These are phyloP conservation scores for Scaptomyza parva DNA, from an alignment of 2,888 invertebrate genomes.

Conservation along the genomic window DNA sequence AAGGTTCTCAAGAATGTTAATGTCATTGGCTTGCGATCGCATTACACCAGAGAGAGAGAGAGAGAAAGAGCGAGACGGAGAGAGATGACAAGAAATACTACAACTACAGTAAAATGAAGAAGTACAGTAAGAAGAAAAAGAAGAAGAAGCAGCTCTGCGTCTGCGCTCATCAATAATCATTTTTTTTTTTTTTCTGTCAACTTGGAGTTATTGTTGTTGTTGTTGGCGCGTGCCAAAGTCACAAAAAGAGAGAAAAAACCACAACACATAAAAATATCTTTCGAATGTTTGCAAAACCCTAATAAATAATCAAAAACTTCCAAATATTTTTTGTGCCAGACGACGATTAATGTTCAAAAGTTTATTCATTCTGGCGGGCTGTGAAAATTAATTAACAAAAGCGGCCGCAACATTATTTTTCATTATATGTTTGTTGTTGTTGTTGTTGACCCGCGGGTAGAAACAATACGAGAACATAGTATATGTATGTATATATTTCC, in stretches of 20 bases:
- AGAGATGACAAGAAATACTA: neutral
- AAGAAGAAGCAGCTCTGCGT: neutral
- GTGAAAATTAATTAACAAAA: constrained; percentile 47
- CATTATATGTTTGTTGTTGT: neutral
- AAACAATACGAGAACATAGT: constrained; percentile 2
- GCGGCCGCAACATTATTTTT: constrained; percentile 14
- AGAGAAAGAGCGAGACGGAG: neutral
- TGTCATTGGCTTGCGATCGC: constrained; percentile 58
- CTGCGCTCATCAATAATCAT: neutral
- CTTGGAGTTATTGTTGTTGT: neutral
- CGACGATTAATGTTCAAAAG: constrained; percentile 42
- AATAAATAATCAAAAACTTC: constrained; percentile 38
- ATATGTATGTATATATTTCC: too few relatives aligned
- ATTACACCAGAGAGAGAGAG: constrained; percentile 25
- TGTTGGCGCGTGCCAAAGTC: constrained; percentile 41
- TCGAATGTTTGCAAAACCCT: constrained; percentile 18
- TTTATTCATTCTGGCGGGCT: constrained; percentile 41
- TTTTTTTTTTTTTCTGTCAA: neutral
- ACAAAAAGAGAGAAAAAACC: constrained; percentile 19
- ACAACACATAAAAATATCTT: too few relatives aligned
- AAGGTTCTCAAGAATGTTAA: constrained; percentile 46
- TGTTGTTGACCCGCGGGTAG: constrained; percentile 43
- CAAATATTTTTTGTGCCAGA: constrained; percentile 10
- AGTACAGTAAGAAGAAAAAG: neutral
- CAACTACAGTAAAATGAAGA: neutral